phyloP scores from a whole-genome alignment of 2,113 vertebrate genomes.

The Petrocephalus zakoni region DNA sequence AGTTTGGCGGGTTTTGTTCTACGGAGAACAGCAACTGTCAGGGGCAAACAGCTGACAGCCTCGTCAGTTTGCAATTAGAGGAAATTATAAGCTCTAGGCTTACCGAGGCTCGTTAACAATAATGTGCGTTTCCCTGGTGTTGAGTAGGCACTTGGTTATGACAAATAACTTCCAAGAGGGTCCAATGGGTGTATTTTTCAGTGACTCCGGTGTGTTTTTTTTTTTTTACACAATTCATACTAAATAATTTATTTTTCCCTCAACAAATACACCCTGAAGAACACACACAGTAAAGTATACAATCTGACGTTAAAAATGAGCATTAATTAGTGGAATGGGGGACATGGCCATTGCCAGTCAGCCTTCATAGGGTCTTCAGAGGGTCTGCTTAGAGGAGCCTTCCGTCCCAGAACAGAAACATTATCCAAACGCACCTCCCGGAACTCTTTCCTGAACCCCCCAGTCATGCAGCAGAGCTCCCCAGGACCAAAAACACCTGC shows the following conservation, averaged over 20 bases:
- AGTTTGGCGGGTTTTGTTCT: constrained; percentile 38
- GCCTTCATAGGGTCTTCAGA: background rate
- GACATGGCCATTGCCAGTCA: background rate
- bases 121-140: constrained; percentile 44
- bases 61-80: background rate
- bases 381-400: constrained; percentile 32
- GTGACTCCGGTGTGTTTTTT: constrained; percentile 36
- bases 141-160: constrained; percentile 50
- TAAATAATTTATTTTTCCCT: background rate
- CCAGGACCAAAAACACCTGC: constrained; percentile 38
- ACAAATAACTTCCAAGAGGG: constrained; percentile 47
- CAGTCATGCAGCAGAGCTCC: constrained; percentile 43
- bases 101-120: background rate
- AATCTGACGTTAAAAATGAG: background rate
- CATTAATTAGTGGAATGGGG: background rate
- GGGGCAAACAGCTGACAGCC: background rate
- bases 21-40: constrained; percentile 13
- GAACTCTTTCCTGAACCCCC: constrained; percentile 4
- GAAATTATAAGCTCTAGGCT: background rate
- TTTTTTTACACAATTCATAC: constrained; percentile 45
- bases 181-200: constrained; percentile 45
- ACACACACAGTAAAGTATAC: constrained; percentile 19
- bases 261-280: background rate
- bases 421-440: constrained; percentile 1
- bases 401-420: background rate